Evolutionary conservation across 1,140 invertebrate species (phyloP).

Genomic region (Trichonephila clavata): DNA sequence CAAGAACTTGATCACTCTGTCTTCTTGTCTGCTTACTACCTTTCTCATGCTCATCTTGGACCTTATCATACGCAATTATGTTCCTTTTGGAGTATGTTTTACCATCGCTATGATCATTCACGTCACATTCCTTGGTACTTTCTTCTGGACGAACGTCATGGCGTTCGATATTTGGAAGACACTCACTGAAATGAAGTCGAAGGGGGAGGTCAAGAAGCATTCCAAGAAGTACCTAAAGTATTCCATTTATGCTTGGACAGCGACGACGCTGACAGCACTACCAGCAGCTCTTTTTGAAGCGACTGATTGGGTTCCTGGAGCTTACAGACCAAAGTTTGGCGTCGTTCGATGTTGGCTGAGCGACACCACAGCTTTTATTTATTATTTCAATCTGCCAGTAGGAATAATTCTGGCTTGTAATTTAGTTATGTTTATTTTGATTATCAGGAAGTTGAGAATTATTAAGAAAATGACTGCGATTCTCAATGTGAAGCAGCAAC

Average conservation of each 20-base stretch:
- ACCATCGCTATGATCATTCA: slow-evolving; percentile 81
- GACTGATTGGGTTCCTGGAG: slow-evolving; percentile 26
- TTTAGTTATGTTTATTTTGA: slow-evolving; percentile 83
- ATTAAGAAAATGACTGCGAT: slow-evolving; percentile 78
- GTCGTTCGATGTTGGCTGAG: slow-evolving; percentile 75
- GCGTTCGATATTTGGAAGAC: slow-evolving; percentile 80
- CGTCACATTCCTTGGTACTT: slow-evolving; percentile 82
- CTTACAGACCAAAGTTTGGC: slow-evolving; percentile 71
- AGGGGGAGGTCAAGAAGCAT: slow-evolving; percentile 63
- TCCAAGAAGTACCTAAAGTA: slow-evolving; percentile 74
- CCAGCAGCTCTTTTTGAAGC: slow-evolving; percentile 66
- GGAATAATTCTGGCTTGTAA: slow-evolving; percentile 81
- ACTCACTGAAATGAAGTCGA: slow-evolving; percentile 72
- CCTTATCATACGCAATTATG: slow-evolving; percentile 42
- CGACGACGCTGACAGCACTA: slow-evolving; percentile 57
- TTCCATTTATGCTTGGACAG: slow-evolving; percentile 81
- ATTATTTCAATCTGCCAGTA: slow-evolving; percentile 78
- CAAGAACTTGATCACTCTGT: slow-evolving; percentile 77
- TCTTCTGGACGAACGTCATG: slow-evolving; percentile 82
- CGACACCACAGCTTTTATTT: slow-evolving; percentile 64
- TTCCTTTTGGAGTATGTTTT: slow-evolving; percentile 79
- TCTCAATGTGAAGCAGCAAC: slow-evolving; percentile 54
- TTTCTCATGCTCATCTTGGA: slow-evolving; percentile 73
- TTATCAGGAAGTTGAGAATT: slow-evolving; percentile 79
- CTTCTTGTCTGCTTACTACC: slow-evolving; percentile 64